Evolutionary conservation across 2,113 vertebrate species (phyloP).

Genomic region (Rhizomys pruinosus): DNA sequence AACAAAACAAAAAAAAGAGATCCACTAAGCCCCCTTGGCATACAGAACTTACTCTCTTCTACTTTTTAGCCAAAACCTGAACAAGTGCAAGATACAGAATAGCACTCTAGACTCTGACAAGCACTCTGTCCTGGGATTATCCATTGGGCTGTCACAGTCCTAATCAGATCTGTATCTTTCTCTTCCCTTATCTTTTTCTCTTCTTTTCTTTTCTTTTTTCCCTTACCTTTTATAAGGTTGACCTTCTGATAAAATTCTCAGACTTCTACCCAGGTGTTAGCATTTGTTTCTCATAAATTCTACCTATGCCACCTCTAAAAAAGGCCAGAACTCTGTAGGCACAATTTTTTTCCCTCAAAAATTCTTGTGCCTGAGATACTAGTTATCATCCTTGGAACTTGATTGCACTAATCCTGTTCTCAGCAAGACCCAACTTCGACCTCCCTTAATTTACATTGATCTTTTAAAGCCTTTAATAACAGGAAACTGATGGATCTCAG

Average conservation of each 20-base stretch:
- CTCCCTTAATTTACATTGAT: not conserved
- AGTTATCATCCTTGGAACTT: not conserved
- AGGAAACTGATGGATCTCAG: not conserved
- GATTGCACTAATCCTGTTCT: not conserved
- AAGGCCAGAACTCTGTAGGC: not conserved
- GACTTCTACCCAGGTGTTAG: not conserved
- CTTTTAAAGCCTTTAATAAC: conserved; percentile 30
- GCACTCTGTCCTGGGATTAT: not conserved
- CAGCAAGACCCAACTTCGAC: conserved; percentile 6
- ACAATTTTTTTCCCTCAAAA: not conserved
- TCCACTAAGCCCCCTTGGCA: not conserved
- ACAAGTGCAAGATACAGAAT: not conserved
- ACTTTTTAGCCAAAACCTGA: not conserved
- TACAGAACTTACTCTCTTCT: not conserved
- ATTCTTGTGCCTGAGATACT: not conserved
- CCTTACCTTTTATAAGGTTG: not conserved
- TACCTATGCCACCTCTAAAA: not conserved
- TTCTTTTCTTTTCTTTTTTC: too few species aligned
- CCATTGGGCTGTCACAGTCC: not conserved
- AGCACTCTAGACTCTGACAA: not conserved
- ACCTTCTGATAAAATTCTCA: not conserved
- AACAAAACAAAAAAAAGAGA: too few species aligned
- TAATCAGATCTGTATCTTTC: not conserved
- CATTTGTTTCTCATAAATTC: conserved; percentile 40
- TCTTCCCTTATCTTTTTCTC: too few species aligned